These are phyloP conservation scores for Chloropsis hardwickii DNA, from an alignment of 2,113 vertebrate genomes.

Conservation along the genomic window DNA sequence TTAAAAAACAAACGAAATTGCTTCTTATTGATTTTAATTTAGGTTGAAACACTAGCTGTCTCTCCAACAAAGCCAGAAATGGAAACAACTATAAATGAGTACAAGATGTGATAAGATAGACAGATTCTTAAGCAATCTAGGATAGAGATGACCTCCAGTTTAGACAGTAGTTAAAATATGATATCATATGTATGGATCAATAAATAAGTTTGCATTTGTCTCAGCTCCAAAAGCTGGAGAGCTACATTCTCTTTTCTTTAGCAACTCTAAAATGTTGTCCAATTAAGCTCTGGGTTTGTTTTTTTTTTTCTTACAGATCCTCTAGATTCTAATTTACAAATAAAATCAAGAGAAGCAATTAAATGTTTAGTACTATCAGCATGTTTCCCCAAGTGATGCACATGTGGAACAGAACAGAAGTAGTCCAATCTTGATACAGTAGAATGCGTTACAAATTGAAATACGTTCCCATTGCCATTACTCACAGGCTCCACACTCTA, in stretches of 20 bases:
- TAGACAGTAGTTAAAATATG: conserved; percentile 7
- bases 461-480: neutral
- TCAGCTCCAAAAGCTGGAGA: neutral
- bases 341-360: conserved; percentile 73
- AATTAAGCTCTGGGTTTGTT: conserved; percentile 45
- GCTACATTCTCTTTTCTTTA: neutral
- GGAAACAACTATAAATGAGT: conserved; percentile 42
- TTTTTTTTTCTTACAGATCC: conserved; percentile 47
- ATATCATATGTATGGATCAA: conserved; percentile 11
- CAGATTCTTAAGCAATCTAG: conserved; percentile 33
- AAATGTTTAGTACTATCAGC: conserved; percentile 68
- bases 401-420: conserved; percentile 62
- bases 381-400: conserved; percentile 58
- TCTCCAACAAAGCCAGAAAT: conserved; percentile 63
- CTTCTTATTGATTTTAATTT: conserved; percentile 78
- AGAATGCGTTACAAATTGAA: conserved; percentile 61
- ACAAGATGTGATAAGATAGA: conserved; percentile 59
- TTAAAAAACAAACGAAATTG: conserved; percentile 76
- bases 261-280: conserved; percentile 47
- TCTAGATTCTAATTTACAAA: conserved; percentile 76
- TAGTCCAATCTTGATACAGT: conserved; percentile 46
- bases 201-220: neutral
- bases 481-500: neutral
- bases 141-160: conserved; percentile 16
- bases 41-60: conserved; percentile 63